phyloP scores from a whole-genome alignment of 2,797 vertebrate genomes.

The Gallinago nigripennis region DNA sequence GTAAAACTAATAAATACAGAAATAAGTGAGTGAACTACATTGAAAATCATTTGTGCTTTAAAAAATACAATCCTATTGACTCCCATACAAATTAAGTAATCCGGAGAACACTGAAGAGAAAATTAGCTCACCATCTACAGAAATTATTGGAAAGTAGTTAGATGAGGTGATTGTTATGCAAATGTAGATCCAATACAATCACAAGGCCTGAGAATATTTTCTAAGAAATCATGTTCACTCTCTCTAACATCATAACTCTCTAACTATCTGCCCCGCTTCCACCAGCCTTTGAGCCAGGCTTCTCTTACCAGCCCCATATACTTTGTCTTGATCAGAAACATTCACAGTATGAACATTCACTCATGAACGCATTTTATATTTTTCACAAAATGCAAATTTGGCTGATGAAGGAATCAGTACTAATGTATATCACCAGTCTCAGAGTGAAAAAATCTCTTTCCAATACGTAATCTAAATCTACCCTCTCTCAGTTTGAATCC shows the following conservation, averaged over 20 bases:
- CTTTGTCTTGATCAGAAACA: background rate
- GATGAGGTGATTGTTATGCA: background rate
- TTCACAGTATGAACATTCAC: background rate
- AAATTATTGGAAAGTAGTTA: constrained; percentile 10
- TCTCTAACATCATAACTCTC: background rate
- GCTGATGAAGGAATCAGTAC: background rate
- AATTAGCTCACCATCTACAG: background rate
- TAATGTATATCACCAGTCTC: background rate
- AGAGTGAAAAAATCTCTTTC: background rate
- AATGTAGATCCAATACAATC: background rate
- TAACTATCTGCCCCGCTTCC: background rate
- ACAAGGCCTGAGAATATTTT: background rate
- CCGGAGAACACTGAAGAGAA: background rate
- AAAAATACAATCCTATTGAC: background rate
- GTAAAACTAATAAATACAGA: background rate
- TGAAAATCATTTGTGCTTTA: background rate
- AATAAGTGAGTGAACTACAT: background rate
- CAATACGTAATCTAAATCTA: background rate
- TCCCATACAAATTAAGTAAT: background rate
- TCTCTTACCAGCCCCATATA: background rate
- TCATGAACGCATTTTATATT: background rate
- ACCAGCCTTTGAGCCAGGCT: background rate
- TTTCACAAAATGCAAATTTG: background rate
- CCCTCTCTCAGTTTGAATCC: background rate
- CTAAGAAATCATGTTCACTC: background rate